Percentiles rank a stretch among this genome's conserved stretches.
Evolutionary conservation across 1,140 invertebrate genomes (phyloP).

Genomic region (Aphaenogaster ashmeadi): DNA sequence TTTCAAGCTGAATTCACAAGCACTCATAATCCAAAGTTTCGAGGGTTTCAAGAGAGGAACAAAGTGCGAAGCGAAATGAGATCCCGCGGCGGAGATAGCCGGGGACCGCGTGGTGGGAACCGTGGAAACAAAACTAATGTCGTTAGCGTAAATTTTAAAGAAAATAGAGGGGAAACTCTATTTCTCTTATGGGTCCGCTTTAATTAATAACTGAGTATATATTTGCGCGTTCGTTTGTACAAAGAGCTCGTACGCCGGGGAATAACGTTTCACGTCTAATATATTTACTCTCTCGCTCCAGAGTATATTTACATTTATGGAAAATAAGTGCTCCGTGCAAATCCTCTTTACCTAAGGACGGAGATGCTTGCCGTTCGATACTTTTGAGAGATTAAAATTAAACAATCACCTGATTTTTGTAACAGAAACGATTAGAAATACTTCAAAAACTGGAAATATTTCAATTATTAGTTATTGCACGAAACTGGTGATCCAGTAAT

Average conservation of each 20-base stretch:
- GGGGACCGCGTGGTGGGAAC: background rate
- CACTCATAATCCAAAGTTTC: conserved; percentile 60
- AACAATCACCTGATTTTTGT: conserved; percentile 24
- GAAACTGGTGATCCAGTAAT: background rate
- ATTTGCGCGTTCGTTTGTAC: conserved; percentile 61
- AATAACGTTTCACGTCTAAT: conserved; percentile 60
- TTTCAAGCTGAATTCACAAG: conserved; percentile 60
- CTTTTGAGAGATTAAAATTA: conserved; percentile 43
- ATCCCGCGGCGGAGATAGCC: conserved; percentile 49
- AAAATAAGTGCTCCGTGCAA: conserved; percentile 52
- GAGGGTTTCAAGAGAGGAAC: conserved; percentile 39
- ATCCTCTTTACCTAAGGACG: conserved; percentile 31
- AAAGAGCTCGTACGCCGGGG: conserved; percentile 43
- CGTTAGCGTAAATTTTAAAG: conserved; percentile 65
- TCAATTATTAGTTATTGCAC: background rate
- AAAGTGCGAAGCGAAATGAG: conserved; percentile 62
- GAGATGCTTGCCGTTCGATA: background rate
- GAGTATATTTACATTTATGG: conserved; percentile 63
- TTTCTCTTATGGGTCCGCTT: conserved; percentile 58
- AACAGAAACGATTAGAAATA: background rate
- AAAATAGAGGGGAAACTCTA: conserved; percentile 56
- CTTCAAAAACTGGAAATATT: too few relatives aligned
- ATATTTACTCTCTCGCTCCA: conserved; percentile 46
- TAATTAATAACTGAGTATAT: conserved; percentile 64
- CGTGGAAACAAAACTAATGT: conserved; percentile 64